Evolutionary conservation across 2,113 vertebrate species (phyloP), one percentile per base, ranked within the genome.

Genomic region (Chitala chitala): DNA sequence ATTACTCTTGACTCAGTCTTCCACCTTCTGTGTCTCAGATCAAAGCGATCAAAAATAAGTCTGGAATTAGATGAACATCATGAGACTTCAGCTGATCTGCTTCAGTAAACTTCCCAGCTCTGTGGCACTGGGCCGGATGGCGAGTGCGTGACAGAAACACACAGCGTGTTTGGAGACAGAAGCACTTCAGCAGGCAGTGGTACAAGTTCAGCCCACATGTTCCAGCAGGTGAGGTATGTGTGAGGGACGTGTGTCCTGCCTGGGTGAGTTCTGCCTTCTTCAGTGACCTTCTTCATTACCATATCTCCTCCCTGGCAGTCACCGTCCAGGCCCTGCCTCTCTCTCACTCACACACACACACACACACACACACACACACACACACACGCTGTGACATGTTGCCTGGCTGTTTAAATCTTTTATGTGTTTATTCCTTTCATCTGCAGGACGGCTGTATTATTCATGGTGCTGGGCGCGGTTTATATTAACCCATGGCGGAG

Each of bases 341-440:
- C 5, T 55, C 26, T 71, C 48, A 10, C 22, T 38, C 13, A 22
- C 36, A 15, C 29, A 17, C 15, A 17, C 56, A 31, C 56, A 6
- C 2, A 70, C 70, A 73, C 53, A 42, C 13, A 56, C 40, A 50
- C 55, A 70, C 31, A 50, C 71, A 71, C 69, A 53, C 54, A 61
- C 76, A 63, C 71, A 71, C 69, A 64, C 70, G 75, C 80, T 29
- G 66, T 86, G 87, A 86, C 84, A 81, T 78, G 64, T 69, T 75
- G 68, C 74, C 64, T 77, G 70, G 65, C 64, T 50, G 80, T 82
- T 79, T 89, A 68, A 86, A 89, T 86, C 76, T 88, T 89, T 88
- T 79, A 87, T 88, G 73, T 88, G 86, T 87, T 89, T 90, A 87
- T 90, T 84, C 83, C 79, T 87, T 88, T 87, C 83, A 88, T 88